Evolutionary conservation across 2,888 invertebrate genomes (phyloP), one percentile per base, ranked within the genome.

Genomic region (Syritta pipiens): DNA sequence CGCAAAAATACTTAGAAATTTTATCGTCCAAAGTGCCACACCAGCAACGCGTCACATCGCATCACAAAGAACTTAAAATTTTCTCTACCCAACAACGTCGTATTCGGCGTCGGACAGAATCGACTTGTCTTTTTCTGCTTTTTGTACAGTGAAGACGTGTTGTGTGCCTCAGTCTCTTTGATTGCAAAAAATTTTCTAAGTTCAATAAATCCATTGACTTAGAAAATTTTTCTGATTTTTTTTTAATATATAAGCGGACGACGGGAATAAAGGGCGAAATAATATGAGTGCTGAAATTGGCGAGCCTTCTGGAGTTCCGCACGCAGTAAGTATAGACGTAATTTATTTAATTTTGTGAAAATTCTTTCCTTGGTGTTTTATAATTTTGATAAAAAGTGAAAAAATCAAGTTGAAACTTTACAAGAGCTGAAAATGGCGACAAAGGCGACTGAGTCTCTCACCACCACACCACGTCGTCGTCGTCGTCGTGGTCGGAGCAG

Each of bases 61-160:
- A 83, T 82, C 68, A 68, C 53, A 82, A 75, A 65, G 83, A 81
- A 84, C 83, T 84, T 83, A 76, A 48, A 77, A 68, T 55, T 72
- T 77, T 82, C 75, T 82, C 79, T 79, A 82, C 68, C 82, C 24
- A 71, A 69, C 40, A 67, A 65, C 57, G 59, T 71, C 51, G 65
- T 53, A 51, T 37, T 42, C 68, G 75, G 69, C 82, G 75, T 79
- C 82, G 83, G 65, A 82, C 75, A 71, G 68, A 82, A 84, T 81
- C 83, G 83, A 84, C 84, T 83, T 81, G 81, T 83, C 83, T 83
- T 83, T 83, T 83, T 83, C 83, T 83, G 83, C 81, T 82, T 81
- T 83, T 83, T 82, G 82, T 81, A 51, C 76, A 82, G 83, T 84
- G 67, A 74, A 82, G 82, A 82, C 83, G 83, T 82, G 83, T 79